Evolutionary conservation across 1,140 invertebrate genomes (phyloP).

Genomic region (Drosophila mauritiana): DNA sequence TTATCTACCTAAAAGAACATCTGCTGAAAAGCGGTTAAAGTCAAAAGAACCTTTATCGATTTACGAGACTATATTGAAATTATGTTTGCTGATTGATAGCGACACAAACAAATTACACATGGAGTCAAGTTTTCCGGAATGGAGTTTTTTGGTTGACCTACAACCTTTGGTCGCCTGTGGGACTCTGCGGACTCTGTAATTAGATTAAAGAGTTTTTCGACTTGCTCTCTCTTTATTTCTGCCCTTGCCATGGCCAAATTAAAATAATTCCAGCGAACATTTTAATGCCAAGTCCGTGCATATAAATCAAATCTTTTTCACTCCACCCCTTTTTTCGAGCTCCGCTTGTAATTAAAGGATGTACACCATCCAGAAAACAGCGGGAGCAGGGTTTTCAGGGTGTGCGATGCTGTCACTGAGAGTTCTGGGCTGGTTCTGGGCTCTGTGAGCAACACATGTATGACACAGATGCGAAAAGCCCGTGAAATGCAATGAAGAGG

Average conservation of each 20-base stretch:
- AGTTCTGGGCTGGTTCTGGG: not conserved
- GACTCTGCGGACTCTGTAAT: constrained; percentile 25
- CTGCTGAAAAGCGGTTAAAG: not conserved
- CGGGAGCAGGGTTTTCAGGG: constrained; percentile 14
- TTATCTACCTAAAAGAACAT: too few relatives aligned
- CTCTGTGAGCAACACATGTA: constrained; percentile 26
- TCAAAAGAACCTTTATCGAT: constrained; percentile 10
- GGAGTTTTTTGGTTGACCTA: constrained; percentile 17
- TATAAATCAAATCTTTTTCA: constrained; percentile 68
- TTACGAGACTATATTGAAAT: not conserved
- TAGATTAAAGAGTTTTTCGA: constrained; percentile 36
- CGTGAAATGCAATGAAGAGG: constrained; percentile 15
- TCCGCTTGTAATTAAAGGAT: constrained; percentile 51
- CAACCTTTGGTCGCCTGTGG: constrained; percentile 27
- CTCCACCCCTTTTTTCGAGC: constrained; percentile 23
- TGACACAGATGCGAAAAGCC: constrained; percentile 38
- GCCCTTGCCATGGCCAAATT: constrained; percentile 42
- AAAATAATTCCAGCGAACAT: constrained; percentile 76
- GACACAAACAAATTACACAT: not conserved
- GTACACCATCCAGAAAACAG: constrained; percentile 43
- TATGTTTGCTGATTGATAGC: constrained; percentile 14
- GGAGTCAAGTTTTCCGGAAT: not conserved
- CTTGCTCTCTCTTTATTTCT: not conserved
- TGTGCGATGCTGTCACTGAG: not conserved
- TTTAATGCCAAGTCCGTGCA: constrained; percentile 68